Conservation (phyloP, 2,888 invertebrate species). For the Drosophila pegasa region DNA sequence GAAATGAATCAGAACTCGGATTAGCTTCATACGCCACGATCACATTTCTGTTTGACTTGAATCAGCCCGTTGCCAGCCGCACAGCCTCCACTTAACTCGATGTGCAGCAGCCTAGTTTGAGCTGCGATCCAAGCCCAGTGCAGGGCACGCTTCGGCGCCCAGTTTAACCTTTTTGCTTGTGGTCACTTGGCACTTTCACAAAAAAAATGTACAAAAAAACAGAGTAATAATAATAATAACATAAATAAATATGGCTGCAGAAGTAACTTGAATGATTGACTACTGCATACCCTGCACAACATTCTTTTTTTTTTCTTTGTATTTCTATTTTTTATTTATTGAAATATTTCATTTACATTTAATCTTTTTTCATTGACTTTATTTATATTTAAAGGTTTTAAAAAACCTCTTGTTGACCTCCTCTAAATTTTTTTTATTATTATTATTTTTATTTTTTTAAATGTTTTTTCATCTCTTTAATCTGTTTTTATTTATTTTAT, state of each 20-base stretch:
- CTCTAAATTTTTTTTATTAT: too few relatives aligned
- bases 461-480: too few relatives aligned
- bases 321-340: not conserved
- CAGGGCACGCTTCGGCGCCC: constrained; percentile 68
- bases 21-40: constrained; percentile 18
- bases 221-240: constrained; percentile 19
- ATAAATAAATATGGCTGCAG: constrained; percentile 28
- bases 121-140: constrained; percentile 15
- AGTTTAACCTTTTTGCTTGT: constrained; percentile 74
- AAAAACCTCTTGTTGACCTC: too few relatives aligned
- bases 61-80: constrained; percentile 25
- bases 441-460: not conserved
- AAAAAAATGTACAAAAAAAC: constrained; percentile 40
- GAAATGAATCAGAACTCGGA: constrained; percentile 7
- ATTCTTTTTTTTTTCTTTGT: not conserved
- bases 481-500: not conserved
- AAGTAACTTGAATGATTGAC: constrained; percentile 5
- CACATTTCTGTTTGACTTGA: constrained; percentile 24
- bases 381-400: too few relatives aligned
- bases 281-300: constrained; percentile 23
- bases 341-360: not conserved
- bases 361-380: too few relatives aligned
- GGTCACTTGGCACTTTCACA: constrained; percentile 79
- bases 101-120: constrained; percentile 29
- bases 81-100: constrained; percentile 23